Evolutionary conservation across 2,797 vertebrate genomes (phyloP).

Genomic region (Cuculus canorus): DNA sequence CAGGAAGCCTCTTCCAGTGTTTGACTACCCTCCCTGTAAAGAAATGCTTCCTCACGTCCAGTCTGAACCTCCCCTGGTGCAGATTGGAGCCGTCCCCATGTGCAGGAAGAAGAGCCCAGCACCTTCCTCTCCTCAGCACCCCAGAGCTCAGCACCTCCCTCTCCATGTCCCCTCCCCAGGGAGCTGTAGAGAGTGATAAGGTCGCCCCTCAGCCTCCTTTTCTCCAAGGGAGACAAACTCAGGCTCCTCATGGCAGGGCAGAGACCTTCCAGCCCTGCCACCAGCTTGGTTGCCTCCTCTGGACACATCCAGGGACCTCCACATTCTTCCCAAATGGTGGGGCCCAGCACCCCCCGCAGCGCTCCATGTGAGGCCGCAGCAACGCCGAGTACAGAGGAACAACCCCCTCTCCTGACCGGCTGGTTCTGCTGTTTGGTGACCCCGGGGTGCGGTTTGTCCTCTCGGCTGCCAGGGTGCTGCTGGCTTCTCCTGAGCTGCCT

Average conservation of each 20-base stretch:
- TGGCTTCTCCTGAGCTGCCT: background rate
- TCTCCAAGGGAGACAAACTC: background rate
- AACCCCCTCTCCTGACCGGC: no score
- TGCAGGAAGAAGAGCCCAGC: no score
- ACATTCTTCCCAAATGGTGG: background rate
- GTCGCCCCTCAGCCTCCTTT: background rate
- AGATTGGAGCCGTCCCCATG: background rate
- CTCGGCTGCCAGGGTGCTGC: background rate
- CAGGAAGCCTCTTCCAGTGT: background rate
- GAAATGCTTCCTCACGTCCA: background rate
- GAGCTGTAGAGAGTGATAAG: background rate
- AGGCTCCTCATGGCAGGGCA: background rate
- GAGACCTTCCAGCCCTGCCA: background rate
- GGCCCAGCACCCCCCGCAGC: no score
- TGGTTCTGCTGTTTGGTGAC: background rate
- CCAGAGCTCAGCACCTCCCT: no score
- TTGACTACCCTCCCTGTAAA: background rate
- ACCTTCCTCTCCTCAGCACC: background rate
- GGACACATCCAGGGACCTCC: background rate
- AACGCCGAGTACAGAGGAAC: fast-evolving
- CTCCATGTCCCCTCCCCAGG: background rate
- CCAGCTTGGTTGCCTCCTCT: background rate
- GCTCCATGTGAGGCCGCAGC: background rate
- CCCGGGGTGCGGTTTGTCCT: background rate
- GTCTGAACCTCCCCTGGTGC: background rate